These are phyloP conservation scores for Danaus plexippus DNA, from an alignment of 1,140 invertebrate genomes.

Conservation along the genomic window DNA sequence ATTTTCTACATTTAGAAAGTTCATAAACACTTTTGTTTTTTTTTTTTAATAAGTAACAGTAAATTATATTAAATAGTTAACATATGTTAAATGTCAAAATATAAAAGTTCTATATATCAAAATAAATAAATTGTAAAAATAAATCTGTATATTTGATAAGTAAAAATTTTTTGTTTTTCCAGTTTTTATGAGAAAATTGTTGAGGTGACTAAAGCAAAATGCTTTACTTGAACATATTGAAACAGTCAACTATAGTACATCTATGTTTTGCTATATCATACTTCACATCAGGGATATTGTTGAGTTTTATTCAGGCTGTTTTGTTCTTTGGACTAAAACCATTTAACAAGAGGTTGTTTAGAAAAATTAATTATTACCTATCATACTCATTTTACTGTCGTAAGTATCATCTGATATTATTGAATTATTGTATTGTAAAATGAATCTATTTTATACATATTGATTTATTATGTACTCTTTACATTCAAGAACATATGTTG, in stretches of 20 bases:
- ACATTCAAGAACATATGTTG: no score
- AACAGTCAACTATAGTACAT: constrained; percentile 78
- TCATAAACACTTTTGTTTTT: background rate
- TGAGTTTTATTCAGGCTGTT: constrained; percentile 86
- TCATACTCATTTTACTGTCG: constrained; percentile 91
- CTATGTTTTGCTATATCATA: constrained; percentile 91
- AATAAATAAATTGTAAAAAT: no score
- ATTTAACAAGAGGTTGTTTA: constrained; percentile 82
- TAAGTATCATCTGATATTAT: constrained; percentile 75
- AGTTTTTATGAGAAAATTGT: constrained; percentile 38
- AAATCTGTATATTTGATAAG: background rate
- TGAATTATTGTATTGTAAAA: constrained; percentile 4
- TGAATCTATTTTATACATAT: background rate
- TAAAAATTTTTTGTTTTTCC: constrained; percentile 27
- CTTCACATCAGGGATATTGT: constrained; percentile 88
- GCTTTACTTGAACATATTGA: constrained; percentile 77
- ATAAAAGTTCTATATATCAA: no score
- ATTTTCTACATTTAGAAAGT: background rate
- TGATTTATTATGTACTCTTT: no score
- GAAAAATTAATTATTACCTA: constrained; percentile 93
- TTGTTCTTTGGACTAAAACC: constrained; percentile 83
- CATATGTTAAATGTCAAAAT: no score
- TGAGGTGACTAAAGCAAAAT: constrained; percentile 70
- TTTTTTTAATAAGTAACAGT: no score
- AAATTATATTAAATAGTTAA: no score